Base-by-base conservation (phyloP, 2,797 vertebrate species). In the Graptemys geographica region DNA sequence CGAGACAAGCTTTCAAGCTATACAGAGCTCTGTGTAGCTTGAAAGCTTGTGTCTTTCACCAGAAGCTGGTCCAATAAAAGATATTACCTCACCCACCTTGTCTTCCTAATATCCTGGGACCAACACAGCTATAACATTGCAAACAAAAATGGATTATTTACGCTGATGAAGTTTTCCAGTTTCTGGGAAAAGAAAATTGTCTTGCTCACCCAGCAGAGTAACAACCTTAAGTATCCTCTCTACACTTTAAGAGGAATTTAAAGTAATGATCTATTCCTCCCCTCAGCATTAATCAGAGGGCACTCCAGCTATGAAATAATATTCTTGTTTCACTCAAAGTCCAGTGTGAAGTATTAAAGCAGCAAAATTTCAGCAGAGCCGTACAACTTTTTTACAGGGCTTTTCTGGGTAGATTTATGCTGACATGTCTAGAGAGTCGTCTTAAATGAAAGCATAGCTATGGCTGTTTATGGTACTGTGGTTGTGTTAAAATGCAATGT, bases 131-230 rank as follows among this genome's bases (percentile, higher is more conserved):
- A 65, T 9, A 72, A 41, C 69, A 72, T 3, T 72, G 69, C n/a
- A 72, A 41, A 72, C 37, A 72, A 72, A 37, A 41, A 23, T 23
- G 69, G 69, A 72, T 95, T 95, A 96, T 93, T 94, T 86, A 80
- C 27, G 55, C 89, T 86, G 72, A 69, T 95, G 90, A 83, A 88
- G 81, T 84, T 95, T 94, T 94, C 94, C 94, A 96, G 81, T 49
- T 5, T 10, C 76, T 87, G 91, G 93, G 89, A 97, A 90, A 92
- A 94, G 81, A 89, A 81, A 93, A 86, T 82, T 85, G 25, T 57
- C 56, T 93, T 89, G 90, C 76, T 83, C 12, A 4, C 27, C 31
- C 52, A 51, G 82, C 55, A 80, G 9, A 84, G 53, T 0, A 33
- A 76, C 69, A 0, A 33, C 80, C 81, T 72, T 51, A 51, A 81